phyloP scores from a whole-genome alignment of 2,888 invertebrate species.

The Platycheirus rosarum region DNA sequence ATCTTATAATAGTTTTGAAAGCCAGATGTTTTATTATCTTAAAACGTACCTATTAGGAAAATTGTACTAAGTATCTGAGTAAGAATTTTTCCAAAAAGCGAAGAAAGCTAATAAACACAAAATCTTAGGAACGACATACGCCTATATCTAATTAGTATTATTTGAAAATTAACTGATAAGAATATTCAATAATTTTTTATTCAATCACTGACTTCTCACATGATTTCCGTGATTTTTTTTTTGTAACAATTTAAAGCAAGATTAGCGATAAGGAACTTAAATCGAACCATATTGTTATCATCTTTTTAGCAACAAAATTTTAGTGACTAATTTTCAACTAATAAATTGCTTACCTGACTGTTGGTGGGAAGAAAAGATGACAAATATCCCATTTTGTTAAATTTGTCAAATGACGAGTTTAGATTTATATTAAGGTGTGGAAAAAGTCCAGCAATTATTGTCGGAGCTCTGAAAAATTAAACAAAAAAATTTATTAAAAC shows the following conservation, averaged over 20 bases:
- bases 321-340: neutral
- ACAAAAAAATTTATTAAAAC: neutral
- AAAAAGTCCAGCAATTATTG: conserved; percentile 79
- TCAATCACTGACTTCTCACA: conserved; percentile 16
- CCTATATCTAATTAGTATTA: too few species aligned
- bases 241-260: conserved; percentile 26
- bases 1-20: too few species aligned
- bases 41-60: too few species aligned
- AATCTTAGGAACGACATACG: too few species aligned
- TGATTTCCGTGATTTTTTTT: conserved; percentile 5
- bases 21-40: too few species aligned
- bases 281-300: conserved; percentile 56
- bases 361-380: conserved; percentile 76
- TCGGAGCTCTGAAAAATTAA: conserved; percentile 78
- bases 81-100: too few species aligned
- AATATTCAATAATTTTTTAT: neutral
- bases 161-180: neutral
- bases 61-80: too few species aligned
- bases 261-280: conserved; percentile 51
- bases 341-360: conserved; percentile 50
- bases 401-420: conserved; percentile 79
- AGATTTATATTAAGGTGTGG: conserved; percentile 79
- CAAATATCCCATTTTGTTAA: conserved; percentile 79
- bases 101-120: neutral
- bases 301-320: conserved; percentile 8